These are phyloP conservation scores for Syngnathoides biaculeatus DNA, from an alignment of 2,113 vertebrate species.

Conservation along the genomic window DNA sequence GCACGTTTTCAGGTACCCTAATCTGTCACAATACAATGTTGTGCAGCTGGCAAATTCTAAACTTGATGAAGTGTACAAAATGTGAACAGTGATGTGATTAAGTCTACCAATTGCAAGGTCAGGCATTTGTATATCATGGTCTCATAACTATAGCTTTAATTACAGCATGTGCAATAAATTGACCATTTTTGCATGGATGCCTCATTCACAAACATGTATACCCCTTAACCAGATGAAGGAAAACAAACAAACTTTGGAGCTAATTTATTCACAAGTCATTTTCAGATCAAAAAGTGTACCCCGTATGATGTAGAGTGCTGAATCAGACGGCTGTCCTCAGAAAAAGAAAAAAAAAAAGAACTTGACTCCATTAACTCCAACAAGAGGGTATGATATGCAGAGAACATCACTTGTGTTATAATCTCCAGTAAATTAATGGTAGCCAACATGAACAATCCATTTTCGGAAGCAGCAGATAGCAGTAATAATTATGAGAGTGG, in stretches of 20 bases:
- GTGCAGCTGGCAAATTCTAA: neutral
- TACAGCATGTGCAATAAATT: neutral
- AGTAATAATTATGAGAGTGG: conserved; percentile 61
- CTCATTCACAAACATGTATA: conserved; percentile 16
- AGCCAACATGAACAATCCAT: conserved; percentile 57
- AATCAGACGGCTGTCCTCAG: conserved; percentile 35
- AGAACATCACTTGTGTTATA: conserved; percentile 48
- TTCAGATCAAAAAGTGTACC: conserved; percentile 41
- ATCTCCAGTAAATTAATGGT: conserved; percentile 55
- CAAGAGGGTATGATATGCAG: conserved; percentile 37
- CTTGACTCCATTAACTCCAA: conserved; percentile 31
- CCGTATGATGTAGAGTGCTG: conserved; percentile 24
- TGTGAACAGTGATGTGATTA: neutral
- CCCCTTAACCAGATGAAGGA: neutral
- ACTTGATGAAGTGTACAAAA: neutral
- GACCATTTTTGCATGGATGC: neutral
- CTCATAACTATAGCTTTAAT: neutral
- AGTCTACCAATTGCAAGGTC: neutral
- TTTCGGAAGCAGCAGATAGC: conserved; percentile 56
- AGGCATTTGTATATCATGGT: neutral
- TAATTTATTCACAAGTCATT: conserved; percentile 49
- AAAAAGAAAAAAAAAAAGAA: conserved; percentile 37
- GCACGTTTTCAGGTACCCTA: too few relatives aligned
- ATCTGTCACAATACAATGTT: neutral
- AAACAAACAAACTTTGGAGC: conserved; percentile 5